Conservation (phyloP, 2,888 invertebrate species). For the Nomada fucata region DNA sequence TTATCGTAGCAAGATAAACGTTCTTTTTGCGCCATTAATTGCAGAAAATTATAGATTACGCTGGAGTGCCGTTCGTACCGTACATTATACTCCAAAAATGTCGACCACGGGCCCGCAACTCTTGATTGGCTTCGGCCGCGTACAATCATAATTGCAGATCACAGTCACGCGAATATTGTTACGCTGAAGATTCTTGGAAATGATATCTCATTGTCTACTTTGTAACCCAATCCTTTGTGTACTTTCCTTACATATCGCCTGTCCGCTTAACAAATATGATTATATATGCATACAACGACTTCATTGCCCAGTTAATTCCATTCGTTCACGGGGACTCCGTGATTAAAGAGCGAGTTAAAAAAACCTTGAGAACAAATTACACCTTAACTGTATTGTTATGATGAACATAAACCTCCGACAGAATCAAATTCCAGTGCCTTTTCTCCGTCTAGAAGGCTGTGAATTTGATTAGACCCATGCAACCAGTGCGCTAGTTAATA, state of each 20-base stretch:
- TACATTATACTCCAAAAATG: slow-evolving; percentile 25
- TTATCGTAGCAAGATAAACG: slow-evolving; percentile 7
- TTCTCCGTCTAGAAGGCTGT: background rate
- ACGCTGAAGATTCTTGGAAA: background rate
- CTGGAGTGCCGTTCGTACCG: background rate
- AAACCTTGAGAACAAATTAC: background rate
- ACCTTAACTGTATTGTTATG: background rate
- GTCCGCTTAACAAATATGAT: background rate
- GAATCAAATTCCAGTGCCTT: slow-evolving; percentile 14
- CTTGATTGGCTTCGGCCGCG: slow-evolving; percentile 34
- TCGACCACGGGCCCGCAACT: slow-evolving; percentile 5
- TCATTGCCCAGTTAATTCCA: background rate
- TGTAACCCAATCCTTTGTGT: background rate
- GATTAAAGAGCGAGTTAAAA: background rate
- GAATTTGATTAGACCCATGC: slow-evolving; percentile 32
- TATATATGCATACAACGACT: background rate
- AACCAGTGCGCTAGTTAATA: slow-evolving; percentile 18
- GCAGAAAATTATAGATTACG: slow-evolving; percentile 36
- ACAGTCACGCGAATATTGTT: slow-evolving; percentile 27
- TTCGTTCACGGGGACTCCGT: background rate
- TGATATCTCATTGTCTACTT: slow-evolving; percentile 15
- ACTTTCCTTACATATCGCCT: background rate
- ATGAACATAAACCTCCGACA: background rate
- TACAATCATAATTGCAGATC: slow-evolving; percentile 15
- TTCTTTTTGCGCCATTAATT: slow-evolving; percentile 36